phyloP scores from a whole-genome alignment of 2,888 invertebrate species.

The Volucella inanis region DNA sequence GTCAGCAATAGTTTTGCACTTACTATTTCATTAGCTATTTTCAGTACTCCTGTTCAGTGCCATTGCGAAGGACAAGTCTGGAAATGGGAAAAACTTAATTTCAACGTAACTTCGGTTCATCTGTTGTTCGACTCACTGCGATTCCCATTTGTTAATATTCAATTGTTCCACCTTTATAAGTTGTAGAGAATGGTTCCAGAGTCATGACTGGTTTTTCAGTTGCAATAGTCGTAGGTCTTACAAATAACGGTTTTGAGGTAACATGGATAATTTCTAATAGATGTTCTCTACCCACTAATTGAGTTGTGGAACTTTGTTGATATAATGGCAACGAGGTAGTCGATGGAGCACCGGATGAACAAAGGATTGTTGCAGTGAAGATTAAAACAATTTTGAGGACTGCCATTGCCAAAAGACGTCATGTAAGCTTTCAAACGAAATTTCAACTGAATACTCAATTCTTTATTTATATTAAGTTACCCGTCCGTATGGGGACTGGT shows the following conservation, averaged over 20 bases:
- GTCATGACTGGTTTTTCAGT: background rate
- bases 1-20: constrained; percentile 33
- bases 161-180: constrained; percentile 49
- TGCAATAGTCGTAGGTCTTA: background rate
- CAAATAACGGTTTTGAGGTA: background rate
- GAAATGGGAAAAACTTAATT: background rate
- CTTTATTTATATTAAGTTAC: too few relatives aligned
- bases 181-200: constrained; percentile 33
- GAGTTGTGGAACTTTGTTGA: too few relatives aligned
- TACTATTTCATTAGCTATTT: constrained; percentile 6
- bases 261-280: background rate
- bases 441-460: too few relatives aligned
- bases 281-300: background rate
- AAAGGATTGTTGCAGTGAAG: too few relatives aligned
- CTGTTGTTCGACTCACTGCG: too few relatives aligned
- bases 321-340: too few relatives aligned
- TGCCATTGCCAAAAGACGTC: too few relatives aligned
- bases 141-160: constrained; percentile 38
- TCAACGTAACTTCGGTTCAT: background rate
- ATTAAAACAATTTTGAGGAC: too few relatives aligned
- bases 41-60: constrained; percentile 32
- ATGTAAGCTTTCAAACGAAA: too few relatives aligned
- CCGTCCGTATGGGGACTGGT: too few relatives aligned
- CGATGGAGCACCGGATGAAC: too few relatives aligned
- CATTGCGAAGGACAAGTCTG: constrained; percentile 45